Conservation (phyloP, 2,113 vertebrate genomes). For the Elephantulus edwardii region DNA sequence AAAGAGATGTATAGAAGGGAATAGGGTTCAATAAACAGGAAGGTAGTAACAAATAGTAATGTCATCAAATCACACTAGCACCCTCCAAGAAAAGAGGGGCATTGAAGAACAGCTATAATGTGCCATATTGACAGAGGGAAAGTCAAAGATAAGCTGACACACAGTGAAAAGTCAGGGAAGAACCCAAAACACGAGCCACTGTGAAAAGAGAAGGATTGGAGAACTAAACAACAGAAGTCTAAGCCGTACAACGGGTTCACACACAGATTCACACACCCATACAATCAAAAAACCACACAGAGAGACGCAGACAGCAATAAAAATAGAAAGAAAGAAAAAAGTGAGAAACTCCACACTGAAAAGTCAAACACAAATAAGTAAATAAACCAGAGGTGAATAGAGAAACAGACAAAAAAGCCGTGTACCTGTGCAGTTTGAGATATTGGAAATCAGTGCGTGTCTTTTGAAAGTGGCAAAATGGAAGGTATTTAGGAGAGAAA, state of each 20-base stretch:
- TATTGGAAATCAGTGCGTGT: not conserved
- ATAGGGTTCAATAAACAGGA: not conserved
- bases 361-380: not conserved
- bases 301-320: not conserved
- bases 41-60: not conserved
- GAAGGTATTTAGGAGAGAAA: not conserved
- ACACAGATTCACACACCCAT: not conserved
- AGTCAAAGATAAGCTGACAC: not conserved
- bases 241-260: slow-evolving; percentile 1
- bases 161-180: not conserved
- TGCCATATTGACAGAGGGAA: not conserved
- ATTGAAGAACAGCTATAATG: slow-evolving; percentile 6
- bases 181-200: not conserved
- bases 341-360: not conserved
- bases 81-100: not conserved
- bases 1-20: slow-evolving; percentile 39
- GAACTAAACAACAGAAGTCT: not conserved
- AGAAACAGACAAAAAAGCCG: not conserved
- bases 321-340: not conserved
- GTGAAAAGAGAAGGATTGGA: not conserved
- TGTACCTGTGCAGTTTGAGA: not conserved
- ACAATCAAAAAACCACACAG: not conserved
- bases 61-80: not conserved
- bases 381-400: not conserved
- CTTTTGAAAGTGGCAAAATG: not conserved